Base-by-base conservation (phyloP, 2,888 invertebrate genomes). In the Dioctria linearis region DNA sequence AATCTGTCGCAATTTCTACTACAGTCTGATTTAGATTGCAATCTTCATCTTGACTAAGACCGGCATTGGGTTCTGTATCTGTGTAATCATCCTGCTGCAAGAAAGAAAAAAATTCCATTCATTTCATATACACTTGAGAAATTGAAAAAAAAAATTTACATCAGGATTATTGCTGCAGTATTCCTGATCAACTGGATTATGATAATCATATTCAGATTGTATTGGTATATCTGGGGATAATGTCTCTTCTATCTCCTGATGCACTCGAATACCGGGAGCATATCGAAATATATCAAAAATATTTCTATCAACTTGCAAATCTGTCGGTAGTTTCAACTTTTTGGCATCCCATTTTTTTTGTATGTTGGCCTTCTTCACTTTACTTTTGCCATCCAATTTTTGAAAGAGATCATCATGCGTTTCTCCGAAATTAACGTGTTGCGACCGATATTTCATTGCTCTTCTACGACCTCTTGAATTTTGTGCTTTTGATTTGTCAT, bases 141-240 rank as follows among this genome's bases (percentile, higher is more conserved):
- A 67, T 76, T 13, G 11, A 63, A 63, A 40, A 4, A 80, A 4
- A 85, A 83, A 13, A 25, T 65, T 80, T 83, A 84, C 85, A 78
- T 73, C 80, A 37, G 61, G 75, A 51, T 87, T 85, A 80, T 86
- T 86, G 2, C 90, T 90, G 85, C 91, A 91, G 86, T 90, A 92
- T 82, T 90, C 90, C 25, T 90, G 88, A 85, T 91, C 92, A 83
- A 90, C 90, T 0, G 88, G 88, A 85, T 92, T 92, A 82, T 91
- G 88, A 84, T 91, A 91, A 85, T 92, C 89, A 84, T 92, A 91
- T 46, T 88, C 88, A 83, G 78, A 67, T 66, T 81, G 82, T 5
- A 82, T 81, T 11, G 80, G 82, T 13, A 83, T 80, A 46, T 78
- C 80, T 6, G 81, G 82, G 11, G 79, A 78, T 5, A 76, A 59